Evolutionary conservation across 1,140 invertebrate species (phyloP), one percentile per base, ranked within the genome.

Genomic region (Drosophila bocki): DNA sequence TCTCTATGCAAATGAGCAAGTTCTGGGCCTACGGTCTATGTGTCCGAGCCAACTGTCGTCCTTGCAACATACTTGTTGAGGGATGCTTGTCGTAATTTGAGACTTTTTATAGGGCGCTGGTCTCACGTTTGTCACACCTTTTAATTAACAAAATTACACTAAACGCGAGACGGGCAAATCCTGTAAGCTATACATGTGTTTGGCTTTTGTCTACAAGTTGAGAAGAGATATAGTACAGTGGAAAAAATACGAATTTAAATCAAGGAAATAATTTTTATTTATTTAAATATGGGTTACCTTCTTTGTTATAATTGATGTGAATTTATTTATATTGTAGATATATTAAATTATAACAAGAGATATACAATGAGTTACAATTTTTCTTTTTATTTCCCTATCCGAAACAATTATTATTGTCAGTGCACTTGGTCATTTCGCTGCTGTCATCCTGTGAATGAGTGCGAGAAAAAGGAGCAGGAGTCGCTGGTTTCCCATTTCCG

Each of bases 91-190:
- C 45, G 82, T 56, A 76, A 82, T 75, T 79, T 65, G 70, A 86
- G 47, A 42, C 75, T 45, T 67, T 53, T 67, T 68, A 22, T 22
- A 11, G 54, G 62, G 60, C 48, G 60, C 62, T 60, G 75, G 58
- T 17, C 41, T 47, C 39, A 22, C 45, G 42, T 63, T 45, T 63
- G 85, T 75, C 81, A 81, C 65, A 85, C 85, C 84, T 90, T 72
- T 82, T 88, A 90, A 88, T 88, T 88, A 90, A 75, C 47, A 41
- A 75, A 77, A 84, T 90, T 74, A 80, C 61, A 44, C 54, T 26
- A 57, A 53, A 51, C 41, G 45, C 47, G 32, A 54, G 17, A 32
- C 32, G 51, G 13, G n/a, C 22, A 53, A 39, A 26, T 65, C 56
- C 48, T 48, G 48, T 53, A 63, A 74, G 32, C 47, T 13, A 39